Evolutionary conservation across 2,797 vertebrate genomes (phyloP), one percentile per base, ranked within the genome.

Genomic region (Urosaurus nigricauda): DNA sequence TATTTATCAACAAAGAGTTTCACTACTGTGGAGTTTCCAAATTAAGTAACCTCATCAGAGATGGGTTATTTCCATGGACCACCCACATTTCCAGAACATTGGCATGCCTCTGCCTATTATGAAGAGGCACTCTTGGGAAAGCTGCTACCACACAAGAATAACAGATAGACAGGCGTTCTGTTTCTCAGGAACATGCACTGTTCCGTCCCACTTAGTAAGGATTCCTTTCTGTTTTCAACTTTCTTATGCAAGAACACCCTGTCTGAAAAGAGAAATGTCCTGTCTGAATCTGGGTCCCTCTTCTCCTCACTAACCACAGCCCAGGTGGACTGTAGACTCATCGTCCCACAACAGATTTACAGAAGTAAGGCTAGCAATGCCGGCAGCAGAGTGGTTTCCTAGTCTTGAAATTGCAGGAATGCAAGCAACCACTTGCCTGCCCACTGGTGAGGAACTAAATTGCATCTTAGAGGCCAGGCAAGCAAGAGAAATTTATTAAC

Each of bases 41-140:
- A 56, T 68, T 83, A 83, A 86, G 71, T 56, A 89, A 86, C 47
- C 43, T 86, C 47, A 79, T 43, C 47, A 9, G 73, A 86, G 58
- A 77, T 56, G 71, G 88, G 84, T 89, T 86, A 89, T 89, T 86
- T 86, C 84, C 84, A 83, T 19, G 71, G 79, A 83, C 88, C 79
- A 86, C 88, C 84, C 84, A 89, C 88, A 83, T 58, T 60, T 86
- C 60, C 58, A 75, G 32, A 86, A 70, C 58, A 35, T 78, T 77
- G 88, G 47, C 24, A 70, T 77, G 47, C 37, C 58, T 82, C 71
- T 79, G 63, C 53, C 68, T 85, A 40, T 81, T 89, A 68, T 73
- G 43, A 71, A 74, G 17, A 75, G 29, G 74, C 35, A 3, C 37
- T 51, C 16, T 83, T 87, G 17, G 47, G 37, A 74, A 73, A 43